Percentiles rank a stretch among this genome's conserved stretches.
phyloP scores from a whole-genome alignment of 2,113 vertebrate genomes.

The Atractosteus spatula region DNA sequence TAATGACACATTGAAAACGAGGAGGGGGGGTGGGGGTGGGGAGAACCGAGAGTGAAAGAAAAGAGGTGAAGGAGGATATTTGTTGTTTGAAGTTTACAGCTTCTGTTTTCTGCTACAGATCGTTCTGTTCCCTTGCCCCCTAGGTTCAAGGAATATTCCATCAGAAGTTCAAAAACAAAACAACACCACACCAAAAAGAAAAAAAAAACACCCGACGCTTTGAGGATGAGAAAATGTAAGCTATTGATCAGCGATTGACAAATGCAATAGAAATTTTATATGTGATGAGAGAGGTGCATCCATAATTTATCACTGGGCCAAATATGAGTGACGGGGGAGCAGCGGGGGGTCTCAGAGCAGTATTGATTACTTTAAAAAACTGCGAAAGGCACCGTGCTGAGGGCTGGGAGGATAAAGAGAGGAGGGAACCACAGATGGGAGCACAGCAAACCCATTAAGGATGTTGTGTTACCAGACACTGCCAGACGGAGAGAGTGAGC shows the following conservation, averaged over 20 bases:
- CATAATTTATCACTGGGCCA: constrained; percentile 88
- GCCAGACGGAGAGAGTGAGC: constrained; percentile 50
- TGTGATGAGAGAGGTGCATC: constrained; percentile 81
- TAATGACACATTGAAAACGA: constrained; percentile 44
- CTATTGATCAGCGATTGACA: constrained; percentile 88
- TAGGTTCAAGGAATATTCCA: constrained; percentile 39
- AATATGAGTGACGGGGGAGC: constrained; percentile 86
- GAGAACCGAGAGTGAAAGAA: constrained; percentile 30
- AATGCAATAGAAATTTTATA: constrained; percentile 90
- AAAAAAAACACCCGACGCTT: constrained; percentile 47
- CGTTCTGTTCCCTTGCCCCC: constrained; percentile 33
- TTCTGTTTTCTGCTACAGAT: constrained; percentile 40
- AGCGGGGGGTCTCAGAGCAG: constrained; percentile 68
- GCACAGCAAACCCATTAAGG: constrained; percentile 91
- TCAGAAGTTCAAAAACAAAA: constrained; percentile 58
- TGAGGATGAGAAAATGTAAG: constrained; percentile 77
- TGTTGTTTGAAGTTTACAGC: constrained; percentile 54
- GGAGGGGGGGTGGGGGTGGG: constrained; percentile 15
- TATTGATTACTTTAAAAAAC: constrained; percentile 89
- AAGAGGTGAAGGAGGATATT: constrained; percentile 29
- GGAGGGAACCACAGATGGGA: constrained; percentile 59
- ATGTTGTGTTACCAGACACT: constrained; percentile 80
- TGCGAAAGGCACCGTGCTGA: constrained; percentile 64
- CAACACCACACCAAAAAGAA: constrained; percentile 42
- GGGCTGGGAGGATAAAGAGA: constrained; percentile 60